These are phyloP conservation scores for Alaudala cheleensis DNA, from an alignment of 2,113 vertebrate genomes.

Conservation along the genomic window DNA sequence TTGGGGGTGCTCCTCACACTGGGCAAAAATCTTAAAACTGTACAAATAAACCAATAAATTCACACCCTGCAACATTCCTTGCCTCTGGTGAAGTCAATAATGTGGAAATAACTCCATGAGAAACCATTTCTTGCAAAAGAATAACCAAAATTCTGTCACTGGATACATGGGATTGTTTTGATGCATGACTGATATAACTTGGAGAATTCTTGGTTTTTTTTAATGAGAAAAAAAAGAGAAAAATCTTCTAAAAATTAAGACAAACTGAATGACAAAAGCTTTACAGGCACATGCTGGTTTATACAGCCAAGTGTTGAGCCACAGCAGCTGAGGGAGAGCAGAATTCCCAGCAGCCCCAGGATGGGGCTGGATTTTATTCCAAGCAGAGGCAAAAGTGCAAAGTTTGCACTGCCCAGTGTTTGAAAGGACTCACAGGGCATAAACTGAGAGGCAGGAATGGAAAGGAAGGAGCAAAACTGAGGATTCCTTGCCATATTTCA, in stretches of 20 bases:
- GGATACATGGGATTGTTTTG: fast-evolving
- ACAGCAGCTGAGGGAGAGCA: neutral
- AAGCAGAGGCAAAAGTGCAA: neutral
- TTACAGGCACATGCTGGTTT: neutral
- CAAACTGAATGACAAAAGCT: neutral
- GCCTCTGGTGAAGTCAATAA: neutral
- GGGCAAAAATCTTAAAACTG: neutral
- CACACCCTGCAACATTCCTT: neutral
- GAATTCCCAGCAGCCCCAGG: neutral
- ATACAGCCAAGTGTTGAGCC: neutral
- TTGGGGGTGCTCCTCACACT: neutral
- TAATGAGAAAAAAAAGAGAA: neutral
- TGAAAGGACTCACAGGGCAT: neutral
- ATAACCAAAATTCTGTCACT: neutral
- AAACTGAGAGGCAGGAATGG: neutral
- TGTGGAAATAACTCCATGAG: neutral
- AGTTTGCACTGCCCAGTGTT: neutral
- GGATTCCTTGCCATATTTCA: neutral
- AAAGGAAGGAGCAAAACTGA: neutral
- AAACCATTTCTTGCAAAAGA: neutral
- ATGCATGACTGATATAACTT: neutral
- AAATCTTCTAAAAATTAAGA: neutral
- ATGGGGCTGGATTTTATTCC: neutral
- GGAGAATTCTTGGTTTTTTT: neutral
- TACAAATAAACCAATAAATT: neutral